Evolutionary conservation across 2,888 invertebrate genomes (phyloP), one percentile per base, ranked within the genome.

Genomic region (Thymelicus acteon): DNA sequence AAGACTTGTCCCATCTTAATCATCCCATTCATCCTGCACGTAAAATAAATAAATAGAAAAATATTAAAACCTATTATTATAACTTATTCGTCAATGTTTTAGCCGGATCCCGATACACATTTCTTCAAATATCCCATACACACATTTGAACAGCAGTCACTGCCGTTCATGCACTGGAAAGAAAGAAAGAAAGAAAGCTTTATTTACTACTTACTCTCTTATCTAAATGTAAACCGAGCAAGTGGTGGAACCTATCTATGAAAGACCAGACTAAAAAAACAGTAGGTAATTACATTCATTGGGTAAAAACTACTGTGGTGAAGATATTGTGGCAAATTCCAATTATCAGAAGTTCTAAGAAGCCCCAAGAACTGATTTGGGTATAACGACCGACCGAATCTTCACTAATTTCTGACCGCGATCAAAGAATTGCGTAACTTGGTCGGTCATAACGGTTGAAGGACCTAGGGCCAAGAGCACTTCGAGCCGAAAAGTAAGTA

Each of bases 11-110:
- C 7, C 93, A 95, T 73, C 93, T 97, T 88, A 93, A 95, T 65
- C 97, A 97, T 85, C 97, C 97, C 6, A 95, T 97, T 75, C 96
- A 97, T 88, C 97, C 97, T 1, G 91, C 95, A 39, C 93, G 95
- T 69, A 96, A 95, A 90, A 76, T 85, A 54, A 85, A 84, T 67
- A 85, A 85, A 73, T 85, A 82, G 73, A 65, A 72, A 66, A 60
- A 61, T 48, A 67, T 54, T 54, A 48, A 44, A 54, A 64, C 12
- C 19, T 48, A 19, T 19, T 19, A 19, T 19, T 19, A 66, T 58
- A 44, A 58, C 58, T 62, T 48, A 63, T 63, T 49, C 37, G 44
- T 62, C 37, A 70, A 40, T 57, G 39, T 60, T 62, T 60, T 77
- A 76, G 70, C 78, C 78, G 13, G 73, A 76, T 49, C 80, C 78